Conservation (phyloP, 2,797 vertebrate species). For the Myiothlypis coronata region DNA sequence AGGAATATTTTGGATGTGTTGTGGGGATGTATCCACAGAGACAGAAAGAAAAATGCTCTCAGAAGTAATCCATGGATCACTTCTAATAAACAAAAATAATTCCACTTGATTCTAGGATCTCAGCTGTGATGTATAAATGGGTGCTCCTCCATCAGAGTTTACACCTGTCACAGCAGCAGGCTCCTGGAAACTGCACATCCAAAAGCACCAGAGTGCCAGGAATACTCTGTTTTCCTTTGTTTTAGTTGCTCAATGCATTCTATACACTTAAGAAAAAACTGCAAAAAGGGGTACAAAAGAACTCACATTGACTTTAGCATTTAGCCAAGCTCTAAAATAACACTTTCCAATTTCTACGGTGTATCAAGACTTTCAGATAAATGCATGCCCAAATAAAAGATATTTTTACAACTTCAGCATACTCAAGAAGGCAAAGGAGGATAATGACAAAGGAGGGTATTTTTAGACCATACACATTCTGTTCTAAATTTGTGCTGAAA, state of each 20-base stretch:
- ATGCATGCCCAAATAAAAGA: neutral
- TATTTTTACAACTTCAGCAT: neutral
- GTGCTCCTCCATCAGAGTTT: neutral
- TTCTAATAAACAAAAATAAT: neutral
- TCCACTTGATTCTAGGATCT: neutral
- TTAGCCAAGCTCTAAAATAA: neutral
- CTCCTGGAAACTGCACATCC: neutral
- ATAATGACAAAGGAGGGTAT: neutral
- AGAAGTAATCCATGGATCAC: neutral
- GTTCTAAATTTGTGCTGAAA: neutral
- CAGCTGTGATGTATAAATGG: neutral
- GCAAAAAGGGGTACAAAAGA: neutral
- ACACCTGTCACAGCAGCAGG: neutral
- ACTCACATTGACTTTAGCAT: neutral
- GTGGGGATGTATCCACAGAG: neutral
- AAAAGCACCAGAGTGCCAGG: neutral
- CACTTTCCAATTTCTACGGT: neutral
- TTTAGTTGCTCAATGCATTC: neutral
- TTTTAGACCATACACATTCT: neutral
- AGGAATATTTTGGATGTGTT: neutral
- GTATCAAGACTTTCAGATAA: neutral
- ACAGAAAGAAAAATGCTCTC: neutral
- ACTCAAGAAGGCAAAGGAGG: neutral
- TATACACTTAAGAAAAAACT: neutral
- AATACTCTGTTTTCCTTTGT: neutral